phyloP scores from a whole-genome alignment of 2,888 invertebrate genomes.

The Cerastoderma edule region DNA sequence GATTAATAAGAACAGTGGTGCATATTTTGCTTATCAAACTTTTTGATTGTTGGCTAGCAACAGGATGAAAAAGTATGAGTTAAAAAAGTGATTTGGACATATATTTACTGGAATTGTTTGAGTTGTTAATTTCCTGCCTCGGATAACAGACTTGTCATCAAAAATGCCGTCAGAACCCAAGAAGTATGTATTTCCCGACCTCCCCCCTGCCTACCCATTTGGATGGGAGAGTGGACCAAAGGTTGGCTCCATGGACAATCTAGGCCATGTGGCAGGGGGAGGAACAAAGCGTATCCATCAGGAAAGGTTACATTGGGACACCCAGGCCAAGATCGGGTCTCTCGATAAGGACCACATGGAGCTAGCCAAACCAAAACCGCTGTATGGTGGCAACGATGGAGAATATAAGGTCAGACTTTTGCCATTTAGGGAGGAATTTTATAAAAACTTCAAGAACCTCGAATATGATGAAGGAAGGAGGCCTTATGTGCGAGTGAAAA shows the following conservation, averaged over 20 bases:
- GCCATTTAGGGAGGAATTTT: conserved; percentile 40
- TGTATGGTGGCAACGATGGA: conserved; percentile 43
- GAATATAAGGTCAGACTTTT: conserved; percentile 50
- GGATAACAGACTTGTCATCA: too few relatives aligned
- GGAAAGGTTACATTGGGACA: conserved; percentile 64
- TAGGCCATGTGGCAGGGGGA: conserved; percentile 65
- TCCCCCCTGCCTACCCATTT: conserved; percentile 43
- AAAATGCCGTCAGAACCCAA: conserved; percentile 30
- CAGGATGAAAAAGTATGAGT: too few relatives aligned
- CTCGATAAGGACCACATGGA: conserved; percentile 57
- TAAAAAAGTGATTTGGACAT: too few relatives aligned
- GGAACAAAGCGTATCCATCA: conserved; percentile 64
- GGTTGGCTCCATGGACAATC: conserved; percentile 69
- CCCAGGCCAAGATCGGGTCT: conserved; percentile 66
- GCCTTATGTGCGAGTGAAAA: conserved; percentile 50
- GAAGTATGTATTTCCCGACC: conserved; percentile 32
- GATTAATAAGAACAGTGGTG: too few relatives aligned
- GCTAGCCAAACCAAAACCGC: conserved; percentile 45
- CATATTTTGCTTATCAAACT: too few relatives aligned
- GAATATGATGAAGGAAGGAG: conserved; percentile 57
- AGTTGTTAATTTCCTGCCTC: too few relatives aligned
- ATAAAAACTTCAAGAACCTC: conserved; percentile 54
- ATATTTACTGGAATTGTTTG: too few relatives aligned
- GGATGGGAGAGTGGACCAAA: conserved; percentile 60
- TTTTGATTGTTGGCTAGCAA: too few relatives aligned